Evolutionary conservation across 2,888 invertebrate genomes (phyloP), one percentile per base, ranked within the genome.

Genomic region (Liodrosophila aerea): DNA sequence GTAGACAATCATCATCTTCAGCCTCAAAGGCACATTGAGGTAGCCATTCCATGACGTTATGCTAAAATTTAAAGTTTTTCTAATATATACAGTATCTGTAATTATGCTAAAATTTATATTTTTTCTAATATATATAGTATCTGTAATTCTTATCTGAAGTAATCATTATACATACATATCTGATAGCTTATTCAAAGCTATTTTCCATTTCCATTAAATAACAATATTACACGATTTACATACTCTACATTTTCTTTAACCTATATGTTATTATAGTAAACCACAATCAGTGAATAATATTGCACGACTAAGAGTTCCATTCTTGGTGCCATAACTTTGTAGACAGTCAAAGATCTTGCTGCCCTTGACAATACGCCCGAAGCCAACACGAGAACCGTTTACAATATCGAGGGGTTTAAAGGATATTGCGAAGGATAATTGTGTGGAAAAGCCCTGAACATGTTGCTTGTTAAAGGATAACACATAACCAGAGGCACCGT

Each of bases 281-380:
- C 88, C 88, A 52, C 83, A 85, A 34, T 59, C 53, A 16, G 71
- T 72, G 7, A 87, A 76, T 5, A 60, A 5, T 9, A 88, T 70
- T 7, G 60, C 59, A 0, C 80, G 78, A 36, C 77, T 81, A 2
- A 87, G 69, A n/a, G 84, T 85, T 0, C 88, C 88, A 47, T 88
- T 85, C 36, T 87, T 87, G 16, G 78, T 87, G 12, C 88, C 88
- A 40, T 75, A 87, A 15, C 63, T 76, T 56, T 87, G 76, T 3
- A 88, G 57, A 5, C 65, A 74, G 1, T 82, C 74, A 7, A 87
- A 60, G 7, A 85, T 72, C 29, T 77, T 83, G 33, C 64, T 37
- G 3, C 87, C 87, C 13, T 74, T 80, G 16, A 87, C 40, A 0
- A 88, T 69, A 11, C 77, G 74, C 0, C 88, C 88, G 27, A 88